Evolutionary conservation across 2,888 invertebrate genomes (phyloP).

Genomic region (Pammene fasciana): DNA sequence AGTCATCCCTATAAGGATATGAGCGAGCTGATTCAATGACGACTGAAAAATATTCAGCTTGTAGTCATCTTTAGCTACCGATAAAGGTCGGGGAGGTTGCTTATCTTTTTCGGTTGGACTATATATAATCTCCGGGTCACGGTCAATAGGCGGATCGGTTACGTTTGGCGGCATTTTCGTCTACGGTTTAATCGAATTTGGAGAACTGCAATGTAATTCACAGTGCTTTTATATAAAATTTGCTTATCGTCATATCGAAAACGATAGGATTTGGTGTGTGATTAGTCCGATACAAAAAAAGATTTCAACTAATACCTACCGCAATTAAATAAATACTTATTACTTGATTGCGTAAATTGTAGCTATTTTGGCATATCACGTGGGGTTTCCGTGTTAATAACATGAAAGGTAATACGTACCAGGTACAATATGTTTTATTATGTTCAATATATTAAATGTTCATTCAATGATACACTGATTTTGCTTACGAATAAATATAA

Average conservation of each 20-base stretch:
- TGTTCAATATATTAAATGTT: background rate
- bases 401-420: background rate
- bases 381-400: too few relatives aligned
- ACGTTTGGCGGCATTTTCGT: conserved; percentile 23
- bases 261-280: background rate
- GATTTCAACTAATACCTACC: background rate
- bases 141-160: conserved; percentile 19
- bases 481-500: too few relatives aligned
- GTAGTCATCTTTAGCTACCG: conserved; percentile 47
- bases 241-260: background rate
- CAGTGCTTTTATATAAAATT: conserved; percentile 14
- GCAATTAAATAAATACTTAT: background rate
- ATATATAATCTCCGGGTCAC: conserved; percentile 11
- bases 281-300: conserved; percentile 4
- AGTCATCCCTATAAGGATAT: conserved; percentile 64
- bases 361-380: background rate
- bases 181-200: background rate
- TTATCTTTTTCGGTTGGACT: background rate
- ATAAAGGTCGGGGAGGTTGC: background rate
- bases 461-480: too few relatives aligned
- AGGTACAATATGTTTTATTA: background rate
- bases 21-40: conserved; percentile 59
- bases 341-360: background rate
- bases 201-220: background rate
- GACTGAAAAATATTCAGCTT: conserved; percentile 59